These are phyloP conservation scores for Palaemon carinicauda DNA, from an alignment of 1,140 invertebrate species.

Conservation along the genomic window DNA sequence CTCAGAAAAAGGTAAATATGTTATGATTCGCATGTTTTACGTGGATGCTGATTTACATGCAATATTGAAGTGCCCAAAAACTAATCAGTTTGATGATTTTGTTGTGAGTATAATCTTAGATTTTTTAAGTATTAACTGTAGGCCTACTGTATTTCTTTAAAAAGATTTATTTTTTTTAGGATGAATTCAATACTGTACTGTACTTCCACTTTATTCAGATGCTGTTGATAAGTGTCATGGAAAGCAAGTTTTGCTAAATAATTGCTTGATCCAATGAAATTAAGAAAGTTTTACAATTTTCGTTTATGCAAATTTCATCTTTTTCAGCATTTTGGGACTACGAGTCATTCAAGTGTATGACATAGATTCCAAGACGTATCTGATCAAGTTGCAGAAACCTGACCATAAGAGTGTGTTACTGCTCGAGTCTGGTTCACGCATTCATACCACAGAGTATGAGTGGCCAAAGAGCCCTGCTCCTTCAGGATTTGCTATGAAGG, in stretches of 20 bases:
- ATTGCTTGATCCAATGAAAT: background rate
- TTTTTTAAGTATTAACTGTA: too few relatives aligned
- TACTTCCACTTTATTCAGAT: too few relatives aligned
- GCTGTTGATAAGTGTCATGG: background rate
- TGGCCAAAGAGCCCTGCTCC: constrained; percentile 94
- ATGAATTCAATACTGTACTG: too few relatives aligned
- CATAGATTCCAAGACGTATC: constrained; percentile 95
- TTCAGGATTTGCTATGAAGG: constrained; percentile 96
- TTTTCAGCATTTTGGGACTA: constrained; percentile 83
- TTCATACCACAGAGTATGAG: constrained; percentile 95
- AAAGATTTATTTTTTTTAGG: too few relatives aligned
- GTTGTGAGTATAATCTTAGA: too few relatives aligned
- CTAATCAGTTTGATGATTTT: constrained; percentile 13
- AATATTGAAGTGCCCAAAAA: background rate
- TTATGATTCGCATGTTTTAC: background rate
- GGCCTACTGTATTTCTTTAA: too few relatives aligned
- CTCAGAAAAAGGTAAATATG: constrained; percentile 61
- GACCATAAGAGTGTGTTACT: constrained; percentile 88
- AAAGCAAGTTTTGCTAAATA: constrained; percentile 22
- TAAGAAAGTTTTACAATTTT: background rate
- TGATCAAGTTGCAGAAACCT: constrained; percentile 84
- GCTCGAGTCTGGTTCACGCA: constrained; percentile 91
- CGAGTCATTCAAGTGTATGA: constrained; percentile 97
- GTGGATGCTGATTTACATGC: background rate
- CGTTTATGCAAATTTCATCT: background rate